Conservation (phyloP, 1,140 invertebrate species). For the Pseudomyrmex flavicornis region DNA sequence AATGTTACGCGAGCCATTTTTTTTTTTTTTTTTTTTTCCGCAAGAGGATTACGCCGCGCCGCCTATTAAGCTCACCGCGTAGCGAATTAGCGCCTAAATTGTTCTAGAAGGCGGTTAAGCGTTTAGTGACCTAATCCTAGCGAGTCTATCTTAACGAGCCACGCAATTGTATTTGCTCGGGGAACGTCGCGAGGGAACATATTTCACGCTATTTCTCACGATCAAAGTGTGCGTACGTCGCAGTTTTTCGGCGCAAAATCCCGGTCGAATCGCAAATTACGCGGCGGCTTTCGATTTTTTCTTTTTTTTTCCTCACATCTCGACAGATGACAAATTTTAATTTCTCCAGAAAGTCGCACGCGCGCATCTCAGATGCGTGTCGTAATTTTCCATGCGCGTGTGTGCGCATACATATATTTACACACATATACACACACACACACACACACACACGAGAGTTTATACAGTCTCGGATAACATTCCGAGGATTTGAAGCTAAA, state of each 20-base stretch:
- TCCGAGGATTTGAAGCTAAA: constrained; percentile 70
- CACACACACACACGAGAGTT: neutral
- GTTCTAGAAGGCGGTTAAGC: constrained; percentile 8
- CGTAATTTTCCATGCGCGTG: too few relatives aligned
- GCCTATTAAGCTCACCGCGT: neutral
- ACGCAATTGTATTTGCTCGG: constrained; percentile 28
- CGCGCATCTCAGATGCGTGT: too few relatives aligned
- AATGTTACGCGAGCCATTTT: too few relatives aligned
- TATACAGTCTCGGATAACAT: constrained; percentile 64
- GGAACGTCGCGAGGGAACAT: neutral
- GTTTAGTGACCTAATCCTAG: constrained; percentile 17
- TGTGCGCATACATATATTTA: too few relatives aligned
- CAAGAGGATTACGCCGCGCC: constrained; percentile 10
- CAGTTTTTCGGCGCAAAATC: neutral
- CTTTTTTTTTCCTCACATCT: neutral
- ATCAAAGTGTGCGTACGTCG: neutral
- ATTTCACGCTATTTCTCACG: constrained; percentile 3
- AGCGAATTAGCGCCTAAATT: constrained; percentile 24
- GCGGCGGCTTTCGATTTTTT: too few relatives aligned
- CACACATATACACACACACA: too few relatives aligned
- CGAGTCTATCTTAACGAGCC: constrained; percentile 9
- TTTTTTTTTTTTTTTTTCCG: neutral
- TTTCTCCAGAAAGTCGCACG: too few relatives aligned
- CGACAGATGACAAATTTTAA: too few relatives aligned
- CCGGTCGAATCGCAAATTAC: neutral